These are phyloP conservation scores for Phocoena sinus DNA, from an alignment of 2,113 vertebrate species.

Conservation along the genomic window DNA sequence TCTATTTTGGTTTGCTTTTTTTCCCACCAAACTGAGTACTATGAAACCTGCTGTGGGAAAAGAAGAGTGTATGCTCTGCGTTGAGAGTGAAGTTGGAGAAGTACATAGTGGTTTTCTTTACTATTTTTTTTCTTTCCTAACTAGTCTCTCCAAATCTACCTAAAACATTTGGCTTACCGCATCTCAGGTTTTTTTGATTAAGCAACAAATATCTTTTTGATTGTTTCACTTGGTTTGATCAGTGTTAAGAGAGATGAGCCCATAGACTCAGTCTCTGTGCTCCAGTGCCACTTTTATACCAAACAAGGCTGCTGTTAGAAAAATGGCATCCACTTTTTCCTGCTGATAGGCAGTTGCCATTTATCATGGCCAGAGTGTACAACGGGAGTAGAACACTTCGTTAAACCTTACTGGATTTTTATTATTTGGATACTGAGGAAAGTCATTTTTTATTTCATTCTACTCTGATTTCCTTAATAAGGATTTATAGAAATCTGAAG, in stretches of 20 bases:
- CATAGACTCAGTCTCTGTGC: neutral
- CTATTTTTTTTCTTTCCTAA: neutral
- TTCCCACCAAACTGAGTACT: neutral
- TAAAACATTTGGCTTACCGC: neutral
- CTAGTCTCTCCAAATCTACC: neutral
- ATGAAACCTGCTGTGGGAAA: neutral
- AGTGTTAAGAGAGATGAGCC: neutral
- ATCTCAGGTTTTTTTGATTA: neutral
- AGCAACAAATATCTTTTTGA: neutral
- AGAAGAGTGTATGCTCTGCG: neutral
- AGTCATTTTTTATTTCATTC: conserved; percentile 28
- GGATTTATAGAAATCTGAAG: neutral
- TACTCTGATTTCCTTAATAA: conserved; percentile 15
- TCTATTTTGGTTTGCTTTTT: neutral
- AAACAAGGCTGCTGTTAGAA: neutral
- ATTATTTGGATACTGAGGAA: neutral
- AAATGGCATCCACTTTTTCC: neutral
- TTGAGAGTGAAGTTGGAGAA: neutral
- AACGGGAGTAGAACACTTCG: neutral
- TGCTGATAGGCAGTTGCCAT: neutral
- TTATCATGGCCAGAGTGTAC: neutral
- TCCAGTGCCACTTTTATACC: neutral
- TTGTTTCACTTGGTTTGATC: neutral
- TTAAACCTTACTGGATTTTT: neutral
- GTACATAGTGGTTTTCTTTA: neutral